phyloP scores from a whole-genome alignment of 2,113 vertebrate species.

The Pseudois nayaur region DNA sequence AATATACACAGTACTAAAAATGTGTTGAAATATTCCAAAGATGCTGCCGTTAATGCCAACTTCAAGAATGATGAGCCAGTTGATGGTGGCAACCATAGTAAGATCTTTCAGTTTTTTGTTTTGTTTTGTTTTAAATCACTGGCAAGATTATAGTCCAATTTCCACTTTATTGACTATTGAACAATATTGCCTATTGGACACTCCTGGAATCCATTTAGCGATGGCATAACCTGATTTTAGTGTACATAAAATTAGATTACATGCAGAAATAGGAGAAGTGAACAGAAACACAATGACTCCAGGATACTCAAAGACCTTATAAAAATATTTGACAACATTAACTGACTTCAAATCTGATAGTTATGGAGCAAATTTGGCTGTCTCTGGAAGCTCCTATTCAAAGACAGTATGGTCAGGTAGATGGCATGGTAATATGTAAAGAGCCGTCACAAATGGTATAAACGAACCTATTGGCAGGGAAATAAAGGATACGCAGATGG shows the following conservation, averaged over 20 bases:
- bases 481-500: neutral
- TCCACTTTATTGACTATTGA: neutral
- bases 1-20: neutral
- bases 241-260: slow-evolving; percentile 26
- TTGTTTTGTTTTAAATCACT: slow-evolving; percentile 39
- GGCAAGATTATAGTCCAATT: neutral
- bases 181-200: neutral
- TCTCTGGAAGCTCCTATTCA: slow-evolving; percentile 6
- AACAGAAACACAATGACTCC: slow-evolving; percentile 20
- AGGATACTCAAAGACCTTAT: neutral
- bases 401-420: slow-evolving; percentile 18
- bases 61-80: slow-evolving; percentile 3
- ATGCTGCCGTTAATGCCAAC: neutral
- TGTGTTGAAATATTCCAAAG: slow-evolving; percentile 26
- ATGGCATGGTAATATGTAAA: neutral
- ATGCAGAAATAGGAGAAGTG: neutral
- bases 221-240: slow-evolving; percentile 5
- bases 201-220: slow-evolving; percentile 6
- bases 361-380: neutral
- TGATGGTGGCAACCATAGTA: neutral
- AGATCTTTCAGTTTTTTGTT: neutral
- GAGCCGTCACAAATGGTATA: neutral
- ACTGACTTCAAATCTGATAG: neutral
- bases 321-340: slow-evolving; percentile 10
- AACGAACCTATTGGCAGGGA: neutral